Evolutionary conservation across 2,113 vertebrate genomes (phyloP).

Genomic region (Channa argus): DNA sequence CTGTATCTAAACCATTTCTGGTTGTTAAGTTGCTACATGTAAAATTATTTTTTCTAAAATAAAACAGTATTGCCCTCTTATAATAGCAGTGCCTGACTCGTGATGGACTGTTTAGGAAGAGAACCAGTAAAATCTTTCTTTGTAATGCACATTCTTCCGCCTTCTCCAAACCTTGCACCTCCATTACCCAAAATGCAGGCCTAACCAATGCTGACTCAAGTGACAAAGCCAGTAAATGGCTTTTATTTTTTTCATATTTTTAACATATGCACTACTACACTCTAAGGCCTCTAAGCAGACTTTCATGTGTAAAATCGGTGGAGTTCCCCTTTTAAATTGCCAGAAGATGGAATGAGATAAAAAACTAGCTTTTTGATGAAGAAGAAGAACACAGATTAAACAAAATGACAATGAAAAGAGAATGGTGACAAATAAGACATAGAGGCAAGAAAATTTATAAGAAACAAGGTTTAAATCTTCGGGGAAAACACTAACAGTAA

Average conservation of each 20-base stretch:
- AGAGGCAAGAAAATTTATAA: neutral
- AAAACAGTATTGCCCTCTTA: no score
- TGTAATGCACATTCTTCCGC: no score
- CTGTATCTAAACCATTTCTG: no score
- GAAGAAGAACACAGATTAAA: neutral
- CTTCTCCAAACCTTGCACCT: neutral
- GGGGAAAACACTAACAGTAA: neutral
- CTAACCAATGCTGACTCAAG: no score
- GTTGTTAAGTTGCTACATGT: no score
- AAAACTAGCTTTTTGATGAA: neutral
- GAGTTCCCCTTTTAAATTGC: neutral
- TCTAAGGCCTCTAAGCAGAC: neutral
- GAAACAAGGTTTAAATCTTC: neutral
- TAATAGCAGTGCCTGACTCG: no score
- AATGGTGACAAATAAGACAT: constrained; percentile 10
- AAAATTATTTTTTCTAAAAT: no score
- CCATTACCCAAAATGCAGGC: constrained; percentile 1
- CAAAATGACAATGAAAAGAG: neutral
- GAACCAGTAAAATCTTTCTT: no score
- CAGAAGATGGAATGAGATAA: constrained; percentile 7
- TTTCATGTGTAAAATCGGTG: neutral
- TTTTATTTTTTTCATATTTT: neutral
- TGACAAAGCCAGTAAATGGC: no score
- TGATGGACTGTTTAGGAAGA: no score
- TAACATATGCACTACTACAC: neutral